A percentile compares a stretch with the other conserved stretches of the same genome.
Evolutionary conservation across 2,113 vertebrate species (phyloP).

Genomic region (Neogale vison): DNA sequence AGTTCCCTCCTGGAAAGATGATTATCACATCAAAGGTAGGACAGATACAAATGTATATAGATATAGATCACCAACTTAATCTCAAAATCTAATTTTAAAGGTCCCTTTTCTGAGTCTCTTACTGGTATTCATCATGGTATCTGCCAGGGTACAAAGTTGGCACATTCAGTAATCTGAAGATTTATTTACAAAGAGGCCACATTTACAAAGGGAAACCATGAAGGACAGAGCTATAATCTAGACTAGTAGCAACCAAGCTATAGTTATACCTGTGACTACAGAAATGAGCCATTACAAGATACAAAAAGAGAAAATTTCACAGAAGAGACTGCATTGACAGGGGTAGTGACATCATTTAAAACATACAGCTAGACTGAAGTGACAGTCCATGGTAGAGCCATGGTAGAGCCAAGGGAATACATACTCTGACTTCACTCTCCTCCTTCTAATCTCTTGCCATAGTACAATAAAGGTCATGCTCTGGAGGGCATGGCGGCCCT

Average conservation of each 20-base stretch:
- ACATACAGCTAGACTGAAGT: neutral
- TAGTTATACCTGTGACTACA: neutral
- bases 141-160: neutral
- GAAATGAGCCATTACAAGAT: neutral
- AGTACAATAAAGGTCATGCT: neutral
- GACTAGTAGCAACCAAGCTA: neutral
- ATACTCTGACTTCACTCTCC: neutral
- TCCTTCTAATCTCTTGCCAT: neutral
- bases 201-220: neutral
- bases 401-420: neutral
- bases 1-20: neutral
- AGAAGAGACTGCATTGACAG: neutral
- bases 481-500: neutral
- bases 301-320: neutral
- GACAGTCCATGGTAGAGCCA: neutral
- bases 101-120: neutral
- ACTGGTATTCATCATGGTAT: neutral
- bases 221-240: neutral
- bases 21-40: neutral
- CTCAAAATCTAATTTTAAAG: neutral
- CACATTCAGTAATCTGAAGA: neutral
- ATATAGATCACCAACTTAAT: neutral
- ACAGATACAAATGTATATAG: neutral
- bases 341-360: neutral
- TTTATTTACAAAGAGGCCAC: neutral